Base-by-base conservation (phyloP, 2,797 vertebrate species). In the Channallabes apus region DNA sequence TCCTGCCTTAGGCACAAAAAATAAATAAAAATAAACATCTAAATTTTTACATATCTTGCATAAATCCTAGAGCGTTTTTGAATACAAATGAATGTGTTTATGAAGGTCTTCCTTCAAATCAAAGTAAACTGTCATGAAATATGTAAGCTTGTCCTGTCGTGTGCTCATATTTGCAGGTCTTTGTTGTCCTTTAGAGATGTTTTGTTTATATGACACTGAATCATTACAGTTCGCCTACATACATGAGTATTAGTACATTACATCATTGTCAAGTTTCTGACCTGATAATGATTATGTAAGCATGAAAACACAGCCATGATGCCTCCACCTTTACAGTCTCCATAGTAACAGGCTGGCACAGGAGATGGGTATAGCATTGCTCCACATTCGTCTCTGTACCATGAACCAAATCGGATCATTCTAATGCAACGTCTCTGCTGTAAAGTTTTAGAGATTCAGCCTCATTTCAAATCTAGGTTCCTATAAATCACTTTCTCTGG, bases 201-300 rank as follows among this genome's bases (percentile, higher is more conserved):
- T 54, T 83, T 67, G 27, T 84, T 84, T 77, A 84, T 65, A 58
- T 17, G 61, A 67, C 72, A 35, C 58, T 84, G 51, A 83, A 32
- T 83, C 82, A 76, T 62, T 80, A 72, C 77, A 29, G 18, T 72
- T 71, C 65, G 41, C 82, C 82, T 67, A 46, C n/a, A n/a, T 73
- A 6, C 61, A 14, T 15, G 75, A 58, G 64, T 69, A 58, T 38
- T 41, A 62, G 27, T 29, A 32, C 41, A 75, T 84, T 64, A 51
- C 77, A 85, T 80, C 79, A 82, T 27, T 32, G 89, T 90, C 86
- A 86, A 87, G 85, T 82, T 89, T 88, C 88, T 86, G 80, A 86
- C 84, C 87, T 88, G 86, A 76, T 82, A 84, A 86, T 87, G 84
- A 86, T 83, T 84, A 81, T 83, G 87, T 87, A 89, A 86, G 69